Conservation (phyloP, 2,797 vertebrate genomes). For the Microctenopoma steveboyesi region DNA sequence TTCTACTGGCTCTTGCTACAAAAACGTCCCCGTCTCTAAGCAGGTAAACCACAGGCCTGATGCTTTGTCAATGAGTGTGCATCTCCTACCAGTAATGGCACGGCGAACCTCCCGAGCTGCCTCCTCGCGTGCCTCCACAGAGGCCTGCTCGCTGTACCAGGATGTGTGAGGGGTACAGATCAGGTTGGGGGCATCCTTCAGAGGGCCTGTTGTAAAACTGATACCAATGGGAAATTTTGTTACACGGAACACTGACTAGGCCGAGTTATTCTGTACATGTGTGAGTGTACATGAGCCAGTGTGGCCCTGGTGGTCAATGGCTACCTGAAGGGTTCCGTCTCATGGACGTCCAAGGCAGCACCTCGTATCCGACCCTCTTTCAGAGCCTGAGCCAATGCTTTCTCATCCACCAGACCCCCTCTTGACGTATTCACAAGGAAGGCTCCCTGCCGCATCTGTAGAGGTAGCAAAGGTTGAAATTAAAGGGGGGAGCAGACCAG, state of each 20-base stretch:
- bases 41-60: background rate
- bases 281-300: background rate
- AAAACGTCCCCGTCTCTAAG: background rate
- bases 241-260: background rate
- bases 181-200: constrained; percentile 91
- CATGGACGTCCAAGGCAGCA: constrained; percentile 90
- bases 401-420: constrained; percentile 90
- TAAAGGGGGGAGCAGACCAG: background rate
- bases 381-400: constrained; percentile 90
- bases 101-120: constrained; percentile 91
- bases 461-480: constrained; percentile 1
- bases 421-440: constrained; percentile 92
- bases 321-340: constrained; percentile 92
- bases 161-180: constrained; percentile 93
- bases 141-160: constrained; percentile 93
- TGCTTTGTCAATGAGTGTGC: background rate
- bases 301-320: background rate
- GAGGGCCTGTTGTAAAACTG: constrained; percentile 89
- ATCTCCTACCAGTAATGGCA: constrained; percentile 87
- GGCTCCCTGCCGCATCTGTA: constrained; percentile 91
- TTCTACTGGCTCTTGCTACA: background rate
- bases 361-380: constrained; percentile 92
- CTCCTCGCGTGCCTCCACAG: constrained; percentile 90
- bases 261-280: background rate
- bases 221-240: background rate